These are phyloP conservation scores for Cryptotermes secundus DNA, from an alignment of 1,140 invertebrate species.

Conservation along the genomic window DNA sequence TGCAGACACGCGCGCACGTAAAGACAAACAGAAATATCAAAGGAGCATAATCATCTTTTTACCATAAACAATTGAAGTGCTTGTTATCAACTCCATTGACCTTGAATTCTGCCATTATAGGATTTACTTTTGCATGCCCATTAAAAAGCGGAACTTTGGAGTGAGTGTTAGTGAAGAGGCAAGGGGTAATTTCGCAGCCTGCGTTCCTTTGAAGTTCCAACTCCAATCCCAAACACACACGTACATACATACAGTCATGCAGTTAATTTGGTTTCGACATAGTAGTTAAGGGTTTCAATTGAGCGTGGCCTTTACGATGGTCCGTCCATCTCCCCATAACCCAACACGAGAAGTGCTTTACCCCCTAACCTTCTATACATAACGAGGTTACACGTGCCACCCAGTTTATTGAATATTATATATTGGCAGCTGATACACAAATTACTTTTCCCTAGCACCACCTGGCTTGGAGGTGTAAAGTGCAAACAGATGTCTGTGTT, in stretches of 20 bases:
- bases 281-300: background rate
- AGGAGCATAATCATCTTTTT: background rate
- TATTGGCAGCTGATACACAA: no score
- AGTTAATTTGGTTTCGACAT: background rate
- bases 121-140: background rate
- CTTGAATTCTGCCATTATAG: background rate
- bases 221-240: background rate
- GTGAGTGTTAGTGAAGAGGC: background rate
- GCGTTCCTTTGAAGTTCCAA: conserved; percentile 6
- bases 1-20: background rate
- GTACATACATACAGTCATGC: background rate
- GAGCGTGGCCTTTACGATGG: background rate
- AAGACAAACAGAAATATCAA: background rate
- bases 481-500: no score
- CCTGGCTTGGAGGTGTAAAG: no score
- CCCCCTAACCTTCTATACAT: background rate
- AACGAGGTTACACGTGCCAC: background rate
- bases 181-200: background rate
- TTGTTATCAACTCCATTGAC: background rate
- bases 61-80: background rate
- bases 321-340: background rate
- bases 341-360: background rate
- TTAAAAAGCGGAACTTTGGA: background rate
- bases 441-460: no score
- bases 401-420: no score